These are phyloP conservation scores for Tachina lurida DNA, from an alignment of 2,888 invertebrate species.

Conservation along the genomic window DNA sequence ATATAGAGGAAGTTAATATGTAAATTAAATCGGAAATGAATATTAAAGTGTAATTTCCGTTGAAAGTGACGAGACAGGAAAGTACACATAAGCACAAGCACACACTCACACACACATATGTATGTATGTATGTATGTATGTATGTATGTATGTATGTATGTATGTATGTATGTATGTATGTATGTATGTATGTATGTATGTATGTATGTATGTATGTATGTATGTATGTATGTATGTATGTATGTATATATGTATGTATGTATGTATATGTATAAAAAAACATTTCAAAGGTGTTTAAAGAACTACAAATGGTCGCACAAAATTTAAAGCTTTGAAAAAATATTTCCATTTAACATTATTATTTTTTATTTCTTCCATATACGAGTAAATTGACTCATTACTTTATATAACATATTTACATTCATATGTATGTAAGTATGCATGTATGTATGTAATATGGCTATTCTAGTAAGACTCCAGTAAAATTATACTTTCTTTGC, in stretches of 20 bases:
- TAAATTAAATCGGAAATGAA: constrained; percentile 70
- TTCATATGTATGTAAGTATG: no score
- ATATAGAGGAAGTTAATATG: constrained; percentile 61
- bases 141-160: background rate
- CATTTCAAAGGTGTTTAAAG: constrained; percentile 32
- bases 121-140: background rate
- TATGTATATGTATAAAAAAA: background rate
- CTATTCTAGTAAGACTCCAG: background rate
- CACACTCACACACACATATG: background rate
- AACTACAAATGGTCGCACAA: constrained; percentile 26
- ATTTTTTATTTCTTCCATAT: background rate
- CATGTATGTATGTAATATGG: background rate
- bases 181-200: background rate
- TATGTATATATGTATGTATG: background rate
- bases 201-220: background rate
- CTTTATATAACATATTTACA: background rate
- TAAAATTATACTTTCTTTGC: constrained; percentile 1
- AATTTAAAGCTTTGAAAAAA: background rate
- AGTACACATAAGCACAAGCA: constrained; percentile 14
- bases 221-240: background rate
- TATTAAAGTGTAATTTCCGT: constrained; percentile 71
- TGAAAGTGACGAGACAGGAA: constrained; percentile 55
- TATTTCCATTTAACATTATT: background rate
- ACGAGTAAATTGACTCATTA: constrained; percentile 12
- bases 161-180: background rate